Percentiles rank a stretch among this genome's conserved stretches.
Conservation (phyloP, 2,888 invertebrate genomes). For the Drosophila greeni region DNA sequence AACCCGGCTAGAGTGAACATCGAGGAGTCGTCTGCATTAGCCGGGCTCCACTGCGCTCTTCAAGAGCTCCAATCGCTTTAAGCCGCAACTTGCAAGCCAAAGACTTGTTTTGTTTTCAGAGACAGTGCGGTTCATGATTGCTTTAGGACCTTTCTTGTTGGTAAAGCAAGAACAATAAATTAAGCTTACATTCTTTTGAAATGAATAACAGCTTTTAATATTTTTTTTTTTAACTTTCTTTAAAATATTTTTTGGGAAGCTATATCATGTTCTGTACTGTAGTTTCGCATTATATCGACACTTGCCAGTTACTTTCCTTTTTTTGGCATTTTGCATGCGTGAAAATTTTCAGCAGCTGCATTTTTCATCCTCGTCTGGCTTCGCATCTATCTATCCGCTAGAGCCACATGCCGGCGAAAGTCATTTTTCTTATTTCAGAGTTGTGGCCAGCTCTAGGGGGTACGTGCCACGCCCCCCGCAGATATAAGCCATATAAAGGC, state of each 20-base stretch:
- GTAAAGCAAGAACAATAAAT: neutral
- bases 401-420: conserved; percentile 37
- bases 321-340: conserved; percentile 31
- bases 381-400: conserved; percentile 20
- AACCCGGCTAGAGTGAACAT: conserved; percentile 28
- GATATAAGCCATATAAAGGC: conserved; percentile 30
- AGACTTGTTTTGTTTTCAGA: neutral
- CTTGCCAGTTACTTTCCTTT: conserved; percentile 13
- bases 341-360: conserved; percentile 34
- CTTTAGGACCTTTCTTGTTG: neutral
- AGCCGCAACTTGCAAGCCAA: conserved; percentile 15
- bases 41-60: conserved; percentile 20
- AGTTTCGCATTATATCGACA: conserved; percentile 24
- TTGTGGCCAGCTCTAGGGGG: conserved; percentile 38
- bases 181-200: neutral
- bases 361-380: conserved; percentile 36
- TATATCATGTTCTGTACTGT: neutral
- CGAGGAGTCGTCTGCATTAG: conserved; percentile 40
- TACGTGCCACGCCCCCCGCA: conserved; percentile 12
- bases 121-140: conserved; percentile 1
- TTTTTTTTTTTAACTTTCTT: neutral
- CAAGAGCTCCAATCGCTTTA: conserved; percentile 34
- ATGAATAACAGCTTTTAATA: neutral
- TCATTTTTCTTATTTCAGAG: conserved; percentile 45
- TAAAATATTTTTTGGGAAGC: neutral